Evolutionary conservation across 2,797 vertebrate species (phyloP).

Genomic region (Cercopithecus mitis): DNA sequence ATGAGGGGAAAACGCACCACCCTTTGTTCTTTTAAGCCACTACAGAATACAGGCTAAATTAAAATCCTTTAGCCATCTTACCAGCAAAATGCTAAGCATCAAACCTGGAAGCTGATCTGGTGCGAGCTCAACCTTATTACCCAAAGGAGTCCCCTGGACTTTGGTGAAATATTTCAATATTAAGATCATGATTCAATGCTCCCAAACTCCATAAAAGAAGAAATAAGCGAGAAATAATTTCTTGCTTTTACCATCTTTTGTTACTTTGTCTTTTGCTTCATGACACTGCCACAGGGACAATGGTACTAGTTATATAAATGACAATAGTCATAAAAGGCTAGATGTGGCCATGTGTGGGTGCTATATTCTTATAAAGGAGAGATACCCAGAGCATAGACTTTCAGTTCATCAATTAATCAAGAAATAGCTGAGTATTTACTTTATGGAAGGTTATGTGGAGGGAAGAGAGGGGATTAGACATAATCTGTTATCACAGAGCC

Average conservation of each 20-base stretch:
- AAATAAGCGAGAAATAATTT: neutral
- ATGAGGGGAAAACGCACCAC: neutral
- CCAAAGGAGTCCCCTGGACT: neutral
- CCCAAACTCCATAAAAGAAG: neutral
- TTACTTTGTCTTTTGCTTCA: neutral
- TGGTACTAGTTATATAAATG: neutral
- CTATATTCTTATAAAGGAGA: neutral
- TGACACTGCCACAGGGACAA: neutral
- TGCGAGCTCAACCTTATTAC: neutral
- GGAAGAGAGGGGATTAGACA: neutral
- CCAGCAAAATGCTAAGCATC: neutral
- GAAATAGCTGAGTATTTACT: constrained; percentile 15
- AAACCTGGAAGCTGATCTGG: neutral
- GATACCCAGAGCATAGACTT: neutral
- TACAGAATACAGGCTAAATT: neutral
- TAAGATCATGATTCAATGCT: neutral
- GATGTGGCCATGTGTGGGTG: neutral
- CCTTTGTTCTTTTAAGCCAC: neutral
- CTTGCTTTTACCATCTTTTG: neutral
- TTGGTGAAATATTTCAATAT: neutral
- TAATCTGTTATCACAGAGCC: neutral
- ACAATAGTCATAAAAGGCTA: neutral
- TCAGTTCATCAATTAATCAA: constrained; percentile 10
- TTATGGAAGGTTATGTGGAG: neutral
- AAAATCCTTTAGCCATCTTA: neutral